Evolutionary conservation across 1,140 invertebrate species (phyloP), one percentile per base, ranked within the genome.

Genomic region (Sycophaga agraensis): DNA sequence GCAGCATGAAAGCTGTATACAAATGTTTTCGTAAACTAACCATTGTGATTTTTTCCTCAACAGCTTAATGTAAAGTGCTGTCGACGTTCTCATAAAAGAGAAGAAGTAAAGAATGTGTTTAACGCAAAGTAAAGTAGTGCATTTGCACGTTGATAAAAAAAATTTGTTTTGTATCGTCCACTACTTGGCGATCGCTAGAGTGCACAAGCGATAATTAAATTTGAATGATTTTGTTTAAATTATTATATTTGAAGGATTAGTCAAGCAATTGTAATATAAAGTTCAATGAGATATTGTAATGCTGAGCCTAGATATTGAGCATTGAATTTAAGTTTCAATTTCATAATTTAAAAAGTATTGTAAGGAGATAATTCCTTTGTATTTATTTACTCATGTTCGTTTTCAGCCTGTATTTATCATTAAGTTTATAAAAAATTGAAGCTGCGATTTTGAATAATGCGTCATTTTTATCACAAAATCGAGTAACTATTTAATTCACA

Each of bases 1-100:
- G 17, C 35, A 40, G 34, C 11, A 58, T n/a, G n/a, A 31, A 58
- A 58, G 22, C 45, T 58, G 34, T 26, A 17, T 9, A 0, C 28
- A 24, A 58, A 39, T 42, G 49, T 42, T 50, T 22, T 40, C 11
- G 1, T 37, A 4, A 17, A 60, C 19, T 60, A 53, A 60, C 21
- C 1, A 19, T 26, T 16, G 16, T 35, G 8, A 42, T 54, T 6
- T 48, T 62, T 11, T 59, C 56, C 24, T 11, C 35, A 49, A 56
- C 60, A 62, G 60, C 45, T 62, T 62, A n/a, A n/a, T n/a, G 45
- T 62, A 56, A 62, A 35, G 24, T 12, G 53, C 37, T 62, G 51
- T 12, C 37, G 53, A 56, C 35, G 19, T 28, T 56, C 17, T 49
- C 45, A 50, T 9, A 26, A 31, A 48, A 42, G n/a, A n/a, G 24